Evolutionary conservation across 2,888 invertebrate species (phyloP).

Genomic region (Spodoptera littoralis): DNA sequence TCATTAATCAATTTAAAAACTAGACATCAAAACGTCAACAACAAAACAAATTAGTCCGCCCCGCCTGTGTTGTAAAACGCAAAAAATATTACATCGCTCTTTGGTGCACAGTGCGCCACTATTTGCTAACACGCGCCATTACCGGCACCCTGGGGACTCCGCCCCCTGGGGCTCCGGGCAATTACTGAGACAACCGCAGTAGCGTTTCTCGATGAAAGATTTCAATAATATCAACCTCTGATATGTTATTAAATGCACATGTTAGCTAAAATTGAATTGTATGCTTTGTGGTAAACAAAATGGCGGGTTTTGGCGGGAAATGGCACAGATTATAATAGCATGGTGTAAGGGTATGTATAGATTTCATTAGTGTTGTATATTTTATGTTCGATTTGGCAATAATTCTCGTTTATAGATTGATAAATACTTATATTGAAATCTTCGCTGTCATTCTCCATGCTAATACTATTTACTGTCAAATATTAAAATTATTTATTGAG

Average conservation of each 20-base stretch:
- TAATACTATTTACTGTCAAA: too few species aligned
- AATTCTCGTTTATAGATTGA: too few species aligned
- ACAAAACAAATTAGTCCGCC: slow-evolving; percentile 37
- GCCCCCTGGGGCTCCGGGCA: slow-evolving; percentile 47
- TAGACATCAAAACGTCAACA: slow-evolving; percentile 4
- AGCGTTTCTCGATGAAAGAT: slow-evolving; percentile 53
- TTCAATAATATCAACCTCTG: slow-evolving; percentile 32
- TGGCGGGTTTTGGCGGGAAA: neutral
- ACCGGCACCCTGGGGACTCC: slow-evolving; percentile 58
- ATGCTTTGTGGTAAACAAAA: slow-evolving; percentile 8
- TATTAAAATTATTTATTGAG: too few species aligned
- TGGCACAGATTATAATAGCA: too few species aligned
- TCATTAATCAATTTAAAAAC: slow-evolving; percentile 3
- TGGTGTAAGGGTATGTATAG: too few species aligned
- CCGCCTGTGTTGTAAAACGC: slow-evolving; percentile 42
- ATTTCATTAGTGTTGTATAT: too few species aligned
- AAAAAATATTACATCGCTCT: slow-evolving; percentile 35
- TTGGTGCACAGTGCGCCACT: slow-evolving; percentile 48
- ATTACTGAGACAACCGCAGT: slow-evolving; percentile 57
- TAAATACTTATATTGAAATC: too few species aligned
- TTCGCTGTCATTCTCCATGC: too few species aligned
- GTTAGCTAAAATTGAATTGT: slow-evolving; percentile 38
- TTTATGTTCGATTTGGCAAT: too few species aligned
- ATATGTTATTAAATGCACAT: slow-evolving; percentile 54
- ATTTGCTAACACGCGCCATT: slow-evolving; percentile 65